Evolutionary conservation across 1,140 invertebrate species (phyloP).

Genomic region (Tenebrio molitor): DNA sequence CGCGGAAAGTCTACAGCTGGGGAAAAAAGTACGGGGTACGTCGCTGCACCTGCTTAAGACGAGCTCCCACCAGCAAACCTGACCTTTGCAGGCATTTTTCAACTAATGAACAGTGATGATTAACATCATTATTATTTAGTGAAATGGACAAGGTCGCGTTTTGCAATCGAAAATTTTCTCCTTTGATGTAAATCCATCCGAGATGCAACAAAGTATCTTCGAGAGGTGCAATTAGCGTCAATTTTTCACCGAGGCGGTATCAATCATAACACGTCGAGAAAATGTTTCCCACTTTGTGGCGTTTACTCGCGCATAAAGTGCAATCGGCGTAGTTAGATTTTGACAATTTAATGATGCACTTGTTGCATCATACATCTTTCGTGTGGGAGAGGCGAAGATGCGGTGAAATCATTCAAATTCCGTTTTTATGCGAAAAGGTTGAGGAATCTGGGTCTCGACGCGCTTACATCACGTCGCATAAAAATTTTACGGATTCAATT

Average conservation of each 20-base stretch:
- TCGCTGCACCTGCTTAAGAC: no score
- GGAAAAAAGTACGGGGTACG: no score
- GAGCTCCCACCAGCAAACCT: no score
- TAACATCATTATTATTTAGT: neutral
- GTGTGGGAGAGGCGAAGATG: slow-evolving; percentile 8
- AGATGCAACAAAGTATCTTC: no score
- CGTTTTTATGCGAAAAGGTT: slow-evolving; percentile 10
- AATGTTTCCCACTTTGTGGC: no score
- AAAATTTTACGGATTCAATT: neutral
- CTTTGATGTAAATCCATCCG: neutral
- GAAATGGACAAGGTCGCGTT: neutral
- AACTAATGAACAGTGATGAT: neutral
- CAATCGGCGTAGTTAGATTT: neutral
- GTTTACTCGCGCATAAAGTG: no score
- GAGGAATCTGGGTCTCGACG: slow-evolving; percentile 3
- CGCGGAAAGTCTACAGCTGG: no score
- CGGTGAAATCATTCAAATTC: slow-evolving; percentile 2
- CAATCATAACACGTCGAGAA: no score
- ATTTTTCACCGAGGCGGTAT: no score
- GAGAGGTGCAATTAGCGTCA: neutral
- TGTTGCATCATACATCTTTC: neutral
- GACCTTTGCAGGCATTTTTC: no score
- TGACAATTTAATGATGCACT: slow-evolving; percentile 13
- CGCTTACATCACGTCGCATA: neutral
- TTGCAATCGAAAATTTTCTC: neutral